A percentile compares a stretch with the other conserved stretches of the same genome.
Evolutionary conservation across 2,113 vertebrate genomes (phyloP).

Genomic region (Syngnathus floridae): DNA sequence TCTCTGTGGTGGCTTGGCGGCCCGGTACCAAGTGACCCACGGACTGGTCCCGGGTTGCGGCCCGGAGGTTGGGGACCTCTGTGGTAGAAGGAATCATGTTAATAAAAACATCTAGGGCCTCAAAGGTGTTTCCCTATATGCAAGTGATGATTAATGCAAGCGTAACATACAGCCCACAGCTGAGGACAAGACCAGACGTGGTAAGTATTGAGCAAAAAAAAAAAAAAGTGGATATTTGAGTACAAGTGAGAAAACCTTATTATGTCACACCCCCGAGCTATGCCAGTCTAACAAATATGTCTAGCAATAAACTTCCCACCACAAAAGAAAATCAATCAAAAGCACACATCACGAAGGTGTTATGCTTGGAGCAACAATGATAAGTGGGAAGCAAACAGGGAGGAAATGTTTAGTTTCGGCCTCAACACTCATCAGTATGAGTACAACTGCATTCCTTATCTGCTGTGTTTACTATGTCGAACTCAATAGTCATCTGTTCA

Average conservation of each 20-base stretch:
- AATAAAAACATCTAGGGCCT: background rate
- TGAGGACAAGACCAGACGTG: background rate
- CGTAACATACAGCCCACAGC: background rate
- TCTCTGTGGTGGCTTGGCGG: no score
- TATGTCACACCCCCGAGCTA: background rate
- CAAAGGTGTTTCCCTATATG: background rate
- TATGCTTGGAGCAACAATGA: background rate
- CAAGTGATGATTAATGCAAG: background rate
- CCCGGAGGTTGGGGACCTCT: no score
- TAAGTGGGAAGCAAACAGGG: background rate
- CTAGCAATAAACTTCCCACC: background rate
- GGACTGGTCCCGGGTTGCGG: no score
- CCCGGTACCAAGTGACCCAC: no score
- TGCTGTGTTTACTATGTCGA: background rate
- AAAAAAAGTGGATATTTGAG: background rate
- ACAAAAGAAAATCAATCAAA: background rate
- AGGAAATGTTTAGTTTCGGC: background rate
- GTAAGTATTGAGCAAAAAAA: background rate
- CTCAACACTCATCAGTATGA: background rate
- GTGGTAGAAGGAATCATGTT: background rate
- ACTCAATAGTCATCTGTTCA: constrained; percentile 11
- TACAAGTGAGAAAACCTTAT: background rate
- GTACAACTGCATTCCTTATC: background rate
- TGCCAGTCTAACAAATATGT: background rate
- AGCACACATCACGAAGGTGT: background rate